Percentiles rank a stretch among this genome's conserved stretches.
phyloP scores from a whole-genome alignment of 37 sponge, comb jelly and placozoan species.

The Aplysina aerophoba region DNA sequence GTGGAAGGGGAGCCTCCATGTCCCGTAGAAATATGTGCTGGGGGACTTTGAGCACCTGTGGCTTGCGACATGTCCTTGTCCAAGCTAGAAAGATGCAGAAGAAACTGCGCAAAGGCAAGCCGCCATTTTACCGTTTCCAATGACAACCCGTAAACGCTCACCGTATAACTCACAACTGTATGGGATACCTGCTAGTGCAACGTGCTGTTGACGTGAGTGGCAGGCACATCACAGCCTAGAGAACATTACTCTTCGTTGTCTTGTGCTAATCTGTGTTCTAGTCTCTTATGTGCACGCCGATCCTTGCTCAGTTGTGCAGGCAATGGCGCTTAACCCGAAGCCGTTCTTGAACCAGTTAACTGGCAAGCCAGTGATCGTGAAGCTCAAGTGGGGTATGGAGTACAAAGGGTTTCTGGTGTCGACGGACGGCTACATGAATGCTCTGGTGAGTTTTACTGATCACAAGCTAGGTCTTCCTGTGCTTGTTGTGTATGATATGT shows the following conservation, averaged over 20 bases:
- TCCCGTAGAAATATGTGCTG: neutral
- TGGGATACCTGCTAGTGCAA: too few relatives aligned
- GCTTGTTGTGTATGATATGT: neutral
- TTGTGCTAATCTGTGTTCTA: too few relatives aligned
- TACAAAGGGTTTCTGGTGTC: constrained; percentile 97
- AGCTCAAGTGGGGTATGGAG: constrained; percentile 99
- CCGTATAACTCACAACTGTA: neutral
- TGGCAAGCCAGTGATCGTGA: constrained; percentile 96
- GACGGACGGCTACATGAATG: constrained; percentile 97
- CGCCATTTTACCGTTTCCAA: neutral
- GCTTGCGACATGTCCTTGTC: constrained; percentile 25
- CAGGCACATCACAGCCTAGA: too few relatives aligned
- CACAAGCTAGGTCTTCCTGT: neutral
- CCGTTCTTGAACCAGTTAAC: constrained; percentile 96
- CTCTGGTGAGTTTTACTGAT: constrained; percentile 59
- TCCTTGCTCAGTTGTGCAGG: too few relatives aligned
- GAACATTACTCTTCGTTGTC: too few relatives aligned
- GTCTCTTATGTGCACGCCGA: too few relatives aligned
- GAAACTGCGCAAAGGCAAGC: neutral
- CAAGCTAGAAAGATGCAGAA: neutral
- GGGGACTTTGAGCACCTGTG: neutral
- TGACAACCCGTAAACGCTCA: constrained; percentile 1
- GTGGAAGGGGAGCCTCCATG: neutral
- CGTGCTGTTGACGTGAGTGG: too few relatives aligned
- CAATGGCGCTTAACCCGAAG: constrained; percentile 96